phyloP scores from a whole-genome alignment of 2,113 vertebrate species.

The Galbula dea region DNA sequence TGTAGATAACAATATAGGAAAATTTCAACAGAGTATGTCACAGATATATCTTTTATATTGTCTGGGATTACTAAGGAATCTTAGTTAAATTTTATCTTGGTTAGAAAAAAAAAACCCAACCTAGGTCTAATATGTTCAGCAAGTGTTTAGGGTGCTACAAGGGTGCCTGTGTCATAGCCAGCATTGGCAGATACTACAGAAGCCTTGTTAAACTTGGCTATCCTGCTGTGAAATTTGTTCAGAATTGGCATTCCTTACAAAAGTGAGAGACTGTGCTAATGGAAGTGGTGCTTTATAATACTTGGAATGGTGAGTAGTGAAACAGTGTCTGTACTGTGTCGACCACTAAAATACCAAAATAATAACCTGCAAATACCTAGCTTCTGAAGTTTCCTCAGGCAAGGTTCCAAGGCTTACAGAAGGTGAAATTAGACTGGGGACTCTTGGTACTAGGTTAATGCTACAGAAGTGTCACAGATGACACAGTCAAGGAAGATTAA shows the following conservation, averaged over 20 bases:
- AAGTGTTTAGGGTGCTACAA: background rate
- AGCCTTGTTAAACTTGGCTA: background rate
- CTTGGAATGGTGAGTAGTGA: background rate
- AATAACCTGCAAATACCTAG: background rate
- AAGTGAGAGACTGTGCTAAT: background rate
- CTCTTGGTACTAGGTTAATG: background rate
- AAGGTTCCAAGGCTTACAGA: background rate
- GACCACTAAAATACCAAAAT: background rate
- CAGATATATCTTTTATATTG: background rate
- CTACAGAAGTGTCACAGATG: background rate
- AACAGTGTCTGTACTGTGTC: background rate
- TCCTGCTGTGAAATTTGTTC: background rate
- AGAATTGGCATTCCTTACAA: background rate
- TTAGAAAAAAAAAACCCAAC: background rate
- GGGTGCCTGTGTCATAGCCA: background rate
- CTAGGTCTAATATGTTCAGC: too few species aligned
- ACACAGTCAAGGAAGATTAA: background rate
- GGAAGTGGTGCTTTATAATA: background rate
- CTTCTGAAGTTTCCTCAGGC: background rate
- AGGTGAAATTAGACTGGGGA: background rate
- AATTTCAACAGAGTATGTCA: background rate
- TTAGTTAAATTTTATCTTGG: background rate
- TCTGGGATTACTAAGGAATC: background rate
- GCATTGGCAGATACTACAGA: background rate
- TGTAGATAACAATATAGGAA: background rate